Conservation (phyloP, 2,797 vertebrate genomes). For the Squalus acanthias region DNA sequence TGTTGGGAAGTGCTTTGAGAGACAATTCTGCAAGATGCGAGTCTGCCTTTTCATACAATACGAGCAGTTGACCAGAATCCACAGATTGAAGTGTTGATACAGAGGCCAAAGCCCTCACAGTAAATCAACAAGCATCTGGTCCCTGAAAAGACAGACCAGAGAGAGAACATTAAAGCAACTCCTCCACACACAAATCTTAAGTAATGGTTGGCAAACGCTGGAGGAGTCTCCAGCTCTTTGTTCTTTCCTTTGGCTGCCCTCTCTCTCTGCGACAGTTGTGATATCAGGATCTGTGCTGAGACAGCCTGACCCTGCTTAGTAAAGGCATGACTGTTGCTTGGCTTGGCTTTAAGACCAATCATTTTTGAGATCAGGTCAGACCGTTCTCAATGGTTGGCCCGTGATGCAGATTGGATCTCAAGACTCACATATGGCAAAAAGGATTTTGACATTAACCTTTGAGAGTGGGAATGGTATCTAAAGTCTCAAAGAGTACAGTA, state of each 20-base stretch:
- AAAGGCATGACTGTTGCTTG: constrained; percentile 11
- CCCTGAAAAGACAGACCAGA: not conserved
- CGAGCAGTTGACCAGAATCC: not conserved
- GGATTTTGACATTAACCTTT: not conserved
- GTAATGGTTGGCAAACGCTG: not conserved
- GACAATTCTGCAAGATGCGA: not conserved
- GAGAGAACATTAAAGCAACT: not conserved
- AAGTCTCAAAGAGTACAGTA: not conserved
- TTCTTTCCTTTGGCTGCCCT: not conserved
- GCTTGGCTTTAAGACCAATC: constrained; percentile 9
- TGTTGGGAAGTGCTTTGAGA: not conserved
- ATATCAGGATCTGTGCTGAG: not conserved
- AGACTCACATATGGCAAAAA: not conserved
- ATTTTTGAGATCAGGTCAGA: constrained; percentile 9
- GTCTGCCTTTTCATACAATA: not conserved
- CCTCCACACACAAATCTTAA: not conserved
- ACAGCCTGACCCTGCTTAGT: constrained; percentile 25
- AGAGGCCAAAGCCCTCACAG: not conserved
- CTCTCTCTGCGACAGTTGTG: not conserved
- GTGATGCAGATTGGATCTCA: not conserved
- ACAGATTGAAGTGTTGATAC: not conserved
- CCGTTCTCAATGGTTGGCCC: not conserved
- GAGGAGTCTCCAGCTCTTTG: not conserved
- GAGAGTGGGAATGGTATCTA: not conserved
- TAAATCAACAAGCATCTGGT: constrained; percentile 21